Base-by-base conservation (phyloP, 2,797 vertebrate genomes). In the Streptopelia turtur region DNA sequence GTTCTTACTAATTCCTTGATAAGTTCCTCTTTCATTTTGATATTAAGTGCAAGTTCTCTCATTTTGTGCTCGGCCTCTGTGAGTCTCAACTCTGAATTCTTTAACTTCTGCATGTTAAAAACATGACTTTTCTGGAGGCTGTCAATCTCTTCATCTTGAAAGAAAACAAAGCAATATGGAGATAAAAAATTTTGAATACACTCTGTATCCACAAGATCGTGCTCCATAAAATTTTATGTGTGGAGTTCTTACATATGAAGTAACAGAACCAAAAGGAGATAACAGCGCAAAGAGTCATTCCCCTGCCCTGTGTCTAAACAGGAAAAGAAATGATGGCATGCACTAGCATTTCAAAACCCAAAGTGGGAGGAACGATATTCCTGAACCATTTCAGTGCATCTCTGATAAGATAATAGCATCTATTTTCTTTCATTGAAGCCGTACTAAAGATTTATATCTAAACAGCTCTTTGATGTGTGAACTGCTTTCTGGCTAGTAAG, bases 1-100 rank as follows among this genome's bases (percentile, higher is more conserved):
- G 98, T 99, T 98, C 98, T 98, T 87, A 98, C 95, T 86, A 99
- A 97, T 66, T 99, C 98, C 97, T 98, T 98, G 93, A 99, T 98
- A 63, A 99, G 98, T 84, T 98, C 98, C 94, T 99, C 98, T 93
- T 99, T 99, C 98, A 98, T 98, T 92, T 92, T 97, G 94, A 99
- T 99, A 94, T 98, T 98, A 96, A 98, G 95, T n/a, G 98, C 97
- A 94, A 99, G 98, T 92, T 98, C 98, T 89, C 97, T 98, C 96
- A 99, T 98, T 95, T 97, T 98, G 96, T 97, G 98, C 89, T 98
- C 96, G 43, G 97, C 95, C 75, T 97, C 93, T 49, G 94, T 96
- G 45, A 98, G 93, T 93, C 96, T 97, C 63, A 98, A 72, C 90
- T 98, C 98, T 41, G 96, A 96, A 95, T 96, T 97, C 94, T 96